These are phyloP conservation scores for Glaucidium brasilianum DNA, from an alignment of 2,113 vertebrate species.

Conservation along the genomic window DNA sequence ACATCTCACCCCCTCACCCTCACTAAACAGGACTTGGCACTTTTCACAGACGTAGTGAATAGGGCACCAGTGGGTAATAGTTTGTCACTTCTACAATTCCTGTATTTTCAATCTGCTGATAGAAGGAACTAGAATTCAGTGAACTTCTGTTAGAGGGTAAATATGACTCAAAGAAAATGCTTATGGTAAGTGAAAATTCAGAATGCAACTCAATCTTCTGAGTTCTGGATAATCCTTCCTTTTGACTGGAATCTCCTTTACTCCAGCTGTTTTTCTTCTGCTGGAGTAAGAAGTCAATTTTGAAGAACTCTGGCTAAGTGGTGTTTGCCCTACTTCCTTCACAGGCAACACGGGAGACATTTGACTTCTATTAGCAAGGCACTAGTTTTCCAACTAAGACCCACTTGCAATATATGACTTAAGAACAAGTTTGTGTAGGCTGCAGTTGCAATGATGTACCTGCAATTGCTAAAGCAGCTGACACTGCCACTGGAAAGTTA, in stretches of 20 bases:
- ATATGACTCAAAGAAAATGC: neutral
- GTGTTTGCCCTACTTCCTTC: neutral
- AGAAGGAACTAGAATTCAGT: neutral
- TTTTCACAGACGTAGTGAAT: neutral
- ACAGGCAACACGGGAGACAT: neutral
- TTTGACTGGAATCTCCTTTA: neutral
- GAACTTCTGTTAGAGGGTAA: neutral
- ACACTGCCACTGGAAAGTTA: neutral
- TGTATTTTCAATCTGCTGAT: neutral
- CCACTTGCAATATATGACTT: neutral
- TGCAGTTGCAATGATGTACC: neutral
- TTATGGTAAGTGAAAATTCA: neutral
- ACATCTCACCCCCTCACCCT: neutral
- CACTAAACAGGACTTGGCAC: neutral
- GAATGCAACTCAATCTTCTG: neutral
- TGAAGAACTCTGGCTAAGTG: neutral
- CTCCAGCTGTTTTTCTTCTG: neutral
- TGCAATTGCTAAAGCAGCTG: neutral
- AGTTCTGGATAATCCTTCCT: neutral
- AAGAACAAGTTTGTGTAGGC: neutral
- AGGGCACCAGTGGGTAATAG: neutral
- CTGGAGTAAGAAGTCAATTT: neutral
- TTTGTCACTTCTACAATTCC: neutral
- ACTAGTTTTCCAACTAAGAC: neutral
- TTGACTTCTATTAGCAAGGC: neutral